phyloP scores from a whole-genome alignment of 1,140 invertebrate species.

The Lepidotrigona ventralis region DNA sequence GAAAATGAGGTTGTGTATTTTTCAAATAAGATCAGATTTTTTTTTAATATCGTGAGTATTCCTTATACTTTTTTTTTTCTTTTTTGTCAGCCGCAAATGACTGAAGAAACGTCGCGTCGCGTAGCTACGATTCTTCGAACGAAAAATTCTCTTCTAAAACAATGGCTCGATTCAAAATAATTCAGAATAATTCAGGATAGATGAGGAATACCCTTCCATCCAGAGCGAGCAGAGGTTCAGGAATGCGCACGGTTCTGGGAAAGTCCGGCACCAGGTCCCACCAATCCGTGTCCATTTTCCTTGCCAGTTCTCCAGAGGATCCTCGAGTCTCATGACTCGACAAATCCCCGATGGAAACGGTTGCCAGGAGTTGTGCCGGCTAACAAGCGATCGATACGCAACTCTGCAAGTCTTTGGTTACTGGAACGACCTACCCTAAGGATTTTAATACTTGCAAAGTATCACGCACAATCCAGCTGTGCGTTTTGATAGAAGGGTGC shows the following conservation, averaged over 20 bases:
- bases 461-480: not conserved
- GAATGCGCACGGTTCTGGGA: slow-evolving; percentile 75
- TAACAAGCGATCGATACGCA: slow-evolving; percentile 70
- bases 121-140: not conserved
- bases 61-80: too few species aligned
- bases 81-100: too few species aligned
- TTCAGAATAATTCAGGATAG: not conserved
- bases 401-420: slow-evolving; percentile 56
- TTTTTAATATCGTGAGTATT: too few species aligned
- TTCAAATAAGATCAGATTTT: too few species aligned
- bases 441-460: not conserved
- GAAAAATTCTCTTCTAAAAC: not conserved
- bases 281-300: slow-evolving; percentile 82
- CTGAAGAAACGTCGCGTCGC: not conserved
- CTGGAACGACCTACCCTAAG: slow-evolving; percentile 52
- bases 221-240: slow-evolving; percentile 82
- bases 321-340: slow-evolving; percentile 56
- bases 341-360: slow-evolving; percentile 70
- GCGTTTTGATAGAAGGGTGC: not conserved
- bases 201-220: slow-evolving; percentile 81
- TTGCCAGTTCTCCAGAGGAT: slow-evolving; percentile 28
- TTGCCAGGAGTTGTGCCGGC: slow-evolving; percentile 69
- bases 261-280: slow-evolving; percentile 82
- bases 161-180: not conserved
- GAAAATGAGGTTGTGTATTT: too few species aligned